Base-by-base conservation (phyloP, 1,140 invertebrate genomes). In the Bilobella aurantiaca region DNA sequence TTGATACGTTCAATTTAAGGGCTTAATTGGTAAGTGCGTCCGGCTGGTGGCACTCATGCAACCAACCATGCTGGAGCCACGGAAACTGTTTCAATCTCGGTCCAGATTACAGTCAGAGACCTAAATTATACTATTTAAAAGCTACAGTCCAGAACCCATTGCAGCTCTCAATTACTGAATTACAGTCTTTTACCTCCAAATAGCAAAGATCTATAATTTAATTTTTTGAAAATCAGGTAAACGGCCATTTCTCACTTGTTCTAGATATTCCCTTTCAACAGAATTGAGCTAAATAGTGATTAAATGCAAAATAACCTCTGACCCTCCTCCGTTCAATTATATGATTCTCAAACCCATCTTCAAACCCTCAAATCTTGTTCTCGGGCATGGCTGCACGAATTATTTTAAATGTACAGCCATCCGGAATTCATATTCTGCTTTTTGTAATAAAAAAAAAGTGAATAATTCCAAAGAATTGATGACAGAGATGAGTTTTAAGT, bases 21-120 rank as follows among this genome's bases (percentile, higher is more conserved):
- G n/a, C n/a, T n/a, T 53, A 53, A 53, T 53, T 53, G 12, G 12
- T 53, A 53, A 12, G 49, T 53, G 49, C 49, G 49, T 53, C 25
- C 21, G 49, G 49, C 49, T 53, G 49, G 49, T 53, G 49, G 49
- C 49, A 16, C 21, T 8, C 49, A 53, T 14, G 8, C 49, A 53
- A 53, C 49, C 49, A 53, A 23, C 49, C 49, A 23, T 53, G 14
- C 3, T 53, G 49, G 23, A 16, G 14, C 14, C 25, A 53, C 14
- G 8, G 18, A 42, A 42, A 8, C 8, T 18, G 8, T 8, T 18
- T 12, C 34, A 14, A 23, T 23, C 49, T 8, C 34, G 34, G 34
- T 53, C 49, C 21, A 53, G 12, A 53, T 53, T 53, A 53, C 18
- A 42, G 34, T 8, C 34, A 53, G 25, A 53, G 5, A 53, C 49